phyloP scores from a whole-genome alignment of 2,113 vertebrate genomes.

The Microcebus tavaratra region DNA sequence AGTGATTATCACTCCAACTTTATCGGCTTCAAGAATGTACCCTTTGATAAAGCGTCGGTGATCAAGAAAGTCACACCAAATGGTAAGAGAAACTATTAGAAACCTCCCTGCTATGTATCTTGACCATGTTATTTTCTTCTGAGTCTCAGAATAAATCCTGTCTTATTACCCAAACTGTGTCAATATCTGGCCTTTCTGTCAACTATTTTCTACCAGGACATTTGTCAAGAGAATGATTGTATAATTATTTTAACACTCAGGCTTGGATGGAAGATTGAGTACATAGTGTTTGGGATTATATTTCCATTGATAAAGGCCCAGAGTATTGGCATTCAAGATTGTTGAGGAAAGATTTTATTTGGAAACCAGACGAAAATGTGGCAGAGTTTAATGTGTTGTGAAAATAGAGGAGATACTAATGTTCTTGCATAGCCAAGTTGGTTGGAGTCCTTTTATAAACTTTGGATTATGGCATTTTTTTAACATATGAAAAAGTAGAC shows the following conservation, averaged over 20 bases:
- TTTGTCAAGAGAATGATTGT: background rate
- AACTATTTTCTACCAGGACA: background rate
- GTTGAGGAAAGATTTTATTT: background rate
- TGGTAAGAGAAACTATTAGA: background rate
- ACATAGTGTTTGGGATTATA: background rate
- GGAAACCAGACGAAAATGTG: background rate
- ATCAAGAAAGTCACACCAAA: background rate
- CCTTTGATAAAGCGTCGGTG: background rate
- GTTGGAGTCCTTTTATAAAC: background rate
- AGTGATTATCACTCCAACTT: background rate
- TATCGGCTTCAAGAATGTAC: background rate
- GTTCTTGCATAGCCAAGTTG: background rate
- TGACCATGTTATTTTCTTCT: background rate
- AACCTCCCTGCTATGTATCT: background rate
- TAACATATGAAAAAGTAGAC: background rate
- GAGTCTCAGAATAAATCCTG: background rate
- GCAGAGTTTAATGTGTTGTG: background rate
- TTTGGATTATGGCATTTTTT: background rate
- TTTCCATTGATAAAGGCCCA: background rate
- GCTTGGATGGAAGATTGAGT: background rate
- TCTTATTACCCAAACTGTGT: background rate
- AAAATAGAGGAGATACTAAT: background rate
- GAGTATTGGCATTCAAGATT: background rate
- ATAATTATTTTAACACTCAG: background rate
- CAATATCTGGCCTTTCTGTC: background rate